phyloP scores from a whole-genome alignment of 1,140 invertebrate genomes.

The Neodiprion pinetum region DNA sequence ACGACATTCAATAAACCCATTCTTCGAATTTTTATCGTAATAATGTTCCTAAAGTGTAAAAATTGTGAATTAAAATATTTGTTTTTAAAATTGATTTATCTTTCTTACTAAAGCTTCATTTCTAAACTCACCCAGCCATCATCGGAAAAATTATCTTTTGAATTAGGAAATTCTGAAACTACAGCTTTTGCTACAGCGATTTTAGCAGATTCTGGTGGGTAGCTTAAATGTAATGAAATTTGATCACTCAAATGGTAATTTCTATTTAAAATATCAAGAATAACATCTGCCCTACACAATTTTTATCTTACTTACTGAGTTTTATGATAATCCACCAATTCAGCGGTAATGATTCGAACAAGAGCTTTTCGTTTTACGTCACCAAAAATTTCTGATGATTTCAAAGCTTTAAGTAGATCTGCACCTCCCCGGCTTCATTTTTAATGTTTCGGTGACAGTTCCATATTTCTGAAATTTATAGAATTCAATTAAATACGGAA shows the following conservation, averaged over 20 bases:
- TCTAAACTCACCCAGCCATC: slow-evolving; percentile 20
- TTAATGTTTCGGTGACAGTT: too few species aligned
- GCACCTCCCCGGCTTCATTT: too few species aligned
- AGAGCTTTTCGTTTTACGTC: background rate
- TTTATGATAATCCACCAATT: background rate
- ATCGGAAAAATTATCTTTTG: slow-evolving; percentile 10
- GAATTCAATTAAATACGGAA: background rate
- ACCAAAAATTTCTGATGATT: background rate
- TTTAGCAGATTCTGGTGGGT: slow-evolving; percentile 17
- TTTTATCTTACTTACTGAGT: background rate
- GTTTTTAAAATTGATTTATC: background rate
- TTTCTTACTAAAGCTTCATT: background rate
- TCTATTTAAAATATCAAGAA: background rate
- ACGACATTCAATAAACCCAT: slow-evolving; percentile 15
- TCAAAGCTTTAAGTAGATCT: background rate
- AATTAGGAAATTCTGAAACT: slow-evolving; percentile 17
- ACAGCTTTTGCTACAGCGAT: slow-evolving; percentile 21
- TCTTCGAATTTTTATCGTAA: slow-evolving; percentile 6
- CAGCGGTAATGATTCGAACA: background rate
- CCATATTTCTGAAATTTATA: too few species aligned
- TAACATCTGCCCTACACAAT: background rate
- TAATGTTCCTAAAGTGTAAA: slow-evolving; percentile 15
- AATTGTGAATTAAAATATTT: background rate
- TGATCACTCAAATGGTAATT: background rate
- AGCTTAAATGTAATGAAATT: background rate